phyloP scores from a whole-genome alignment of 2,888 invertebrate species.

The Acleris literana region DNA sequence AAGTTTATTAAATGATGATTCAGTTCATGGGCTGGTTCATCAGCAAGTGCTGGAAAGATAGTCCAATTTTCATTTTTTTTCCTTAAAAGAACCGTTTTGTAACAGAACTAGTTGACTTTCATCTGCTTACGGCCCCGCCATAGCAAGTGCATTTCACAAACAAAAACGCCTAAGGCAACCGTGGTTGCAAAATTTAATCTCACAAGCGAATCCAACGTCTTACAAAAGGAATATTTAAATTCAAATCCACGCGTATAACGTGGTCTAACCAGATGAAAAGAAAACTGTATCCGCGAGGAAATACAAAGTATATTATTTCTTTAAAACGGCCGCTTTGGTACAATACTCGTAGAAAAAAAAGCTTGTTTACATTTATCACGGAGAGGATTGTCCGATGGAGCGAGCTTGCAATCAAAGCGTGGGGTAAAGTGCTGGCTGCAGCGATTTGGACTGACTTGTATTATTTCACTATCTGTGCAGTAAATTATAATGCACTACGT shows the following conservation, averaged over 20 bases:
- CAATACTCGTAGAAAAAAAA: conserved; percentile 57
- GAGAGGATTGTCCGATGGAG: conserved; percentile 19
- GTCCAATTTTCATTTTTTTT: too few species aligned
- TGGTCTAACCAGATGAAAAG: conserved; percentile 44
- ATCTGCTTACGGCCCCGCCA: background rate
- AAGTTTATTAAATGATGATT: too few species aligned
- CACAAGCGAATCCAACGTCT: conserved; percentile 46
- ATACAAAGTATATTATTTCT: conserved; percentile 62
- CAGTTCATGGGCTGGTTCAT: too few species aligned
- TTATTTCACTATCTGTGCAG: too few species aligned
- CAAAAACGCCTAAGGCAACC: background rate
- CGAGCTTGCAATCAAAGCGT: conserved; percentile 45
- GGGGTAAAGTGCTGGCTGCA: conserved; percentile 1
- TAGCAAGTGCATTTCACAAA: background rate
- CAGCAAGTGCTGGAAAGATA: too few species aligned
- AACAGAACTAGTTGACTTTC: too few species aligned
- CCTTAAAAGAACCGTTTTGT: too few species aligned
- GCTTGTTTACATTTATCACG: conserved; percentile 67
- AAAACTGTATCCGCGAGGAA: conserved; percentile 42
- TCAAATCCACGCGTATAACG: conserved; percentile 40
- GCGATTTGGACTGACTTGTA: background rate
- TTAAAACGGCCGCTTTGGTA: conserved; percentile 62
- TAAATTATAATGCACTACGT: too few species aligned
- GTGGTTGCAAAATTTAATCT: conserved; percentile 40
- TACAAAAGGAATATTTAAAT: conserved; percentile 48